Conservation (phyloP, 2,797 vertebrate species). For the Pachyuromys duprasi region DNA sequence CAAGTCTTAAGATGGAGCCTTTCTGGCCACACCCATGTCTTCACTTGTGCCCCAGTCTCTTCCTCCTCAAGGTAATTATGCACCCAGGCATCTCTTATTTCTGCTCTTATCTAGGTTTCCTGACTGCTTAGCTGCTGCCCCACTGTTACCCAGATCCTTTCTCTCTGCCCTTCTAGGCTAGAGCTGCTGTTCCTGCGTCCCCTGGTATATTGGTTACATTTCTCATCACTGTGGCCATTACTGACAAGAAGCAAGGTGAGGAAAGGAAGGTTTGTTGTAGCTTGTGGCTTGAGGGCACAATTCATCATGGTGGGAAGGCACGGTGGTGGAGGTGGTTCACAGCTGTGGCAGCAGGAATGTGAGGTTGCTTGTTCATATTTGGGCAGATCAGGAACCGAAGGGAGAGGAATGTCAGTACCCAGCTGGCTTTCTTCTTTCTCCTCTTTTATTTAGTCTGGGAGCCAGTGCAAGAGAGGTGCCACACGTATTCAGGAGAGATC, state of each 20-base stretch:
- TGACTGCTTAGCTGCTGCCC: background rate
- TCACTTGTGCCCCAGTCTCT: background rate
- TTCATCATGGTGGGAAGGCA: background rate
- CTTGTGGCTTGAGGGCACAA: background rate
- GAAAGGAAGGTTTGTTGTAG: background rate
- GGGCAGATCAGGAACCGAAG: background rate
- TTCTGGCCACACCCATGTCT: background rate
- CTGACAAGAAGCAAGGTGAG: background rate
- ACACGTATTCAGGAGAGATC: too few species aligned
- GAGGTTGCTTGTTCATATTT: background rate
- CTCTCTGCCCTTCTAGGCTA: background rate
- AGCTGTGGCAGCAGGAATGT: background rate
- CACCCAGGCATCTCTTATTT: background rate
- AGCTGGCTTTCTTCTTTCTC: background rate
- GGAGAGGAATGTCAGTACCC: background rate
- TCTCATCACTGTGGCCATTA: background rate
- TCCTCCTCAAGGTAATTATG: background rate
- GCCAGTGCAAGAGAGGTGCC: background rate
- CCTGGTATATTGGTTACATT: background rate
- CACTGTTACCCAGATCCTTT: background rate
- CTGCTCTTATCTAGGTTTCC: background rate
- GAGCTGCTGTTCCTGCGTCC: background rate
- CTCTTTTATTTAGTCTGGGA: background rate
- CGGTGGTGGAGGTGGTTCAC: background rate
- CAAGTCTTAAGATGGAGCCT: slow-evolving; percentile 22